Evolutionary conservation across 2,888 invertebrate species (phyloP), one percentile per base, ranked within the genome.

Genomic region (Macrosiphum euphorbiae): DNA sequence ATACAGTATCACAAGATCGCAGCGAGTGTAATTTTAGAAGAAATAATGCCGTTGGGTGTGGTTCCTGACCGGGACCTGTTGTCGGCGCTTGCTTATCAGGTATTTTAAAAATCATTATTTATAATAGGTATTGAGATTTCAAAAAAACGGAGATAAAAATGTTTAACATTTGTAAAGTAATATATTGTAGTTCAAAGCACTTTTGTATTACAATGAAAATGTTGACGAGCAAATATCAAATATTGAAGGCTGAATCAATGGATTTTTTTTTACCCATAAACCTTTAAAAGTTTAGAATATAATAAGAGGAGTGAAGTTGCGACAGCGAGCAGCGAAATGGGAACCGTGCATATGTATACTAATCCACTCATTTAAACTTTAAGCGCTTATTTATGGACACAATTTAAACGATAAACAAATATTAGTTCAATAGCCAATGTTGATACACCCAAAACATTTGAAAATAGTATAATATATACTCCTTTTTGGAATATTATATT

Each of bases 1-100:
- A 98, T 99, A 94, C 98, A 98, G 96, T 99, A 99, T 95, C 98
- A 99, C 96, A 98, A 98, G 96, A 99, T 99, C 93, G 99, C 99
- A 0, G 98, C 99, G 5, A 98, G 98, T 95, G 98, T 98, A 52
- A 96, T 99, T 95, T 98, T 99, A 98, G 97, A 98, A 94, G 99
- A 99, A 95, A 98, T 99, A 41, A 98, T 98, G 96, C 98, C 98
- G 0, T 96, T 98, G 94, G 98, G 98, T 55, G 96, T 99, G 95
- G 98, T 99, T 52, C 98, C 99, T 0, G 98, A 98, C 96, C 97
- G 97, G 95, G 98, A 98, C 95, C 98, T 99, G 95, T 98, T 99
- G 98, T 98, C 98, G 95, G 98, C 99, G 78, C 96, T 99, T 95
- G 98, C 98, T 95, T 99, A 98, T 96, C 99, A 99, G 98, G 98